phyloP scores from a whole-genome alignment of 1,140 invertebrate species.

The Pseudomyrmex cubaensis region DNA sequence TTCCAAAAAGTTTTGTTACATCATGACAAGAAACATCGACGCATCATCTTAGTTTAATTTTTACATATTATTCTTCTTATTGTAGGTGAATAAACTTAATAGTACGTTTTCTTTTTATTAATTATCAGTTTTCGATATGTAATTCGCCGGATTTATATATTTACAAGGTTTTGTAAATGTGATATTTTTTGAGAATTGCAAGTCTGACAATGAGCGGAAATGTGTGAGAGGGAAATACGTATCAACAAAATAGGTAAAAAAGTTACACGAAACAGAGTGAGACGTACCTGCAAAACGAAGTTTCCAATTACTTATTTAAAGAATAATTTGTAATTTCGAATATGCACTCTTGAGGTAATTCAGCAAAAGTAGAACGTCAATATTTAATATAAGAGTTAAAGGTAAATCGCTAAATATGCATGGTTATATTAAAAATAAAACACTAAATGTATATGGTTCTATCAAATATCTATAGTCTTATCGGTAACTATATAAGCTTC shows the following conservation, averaged over 20 bases:
- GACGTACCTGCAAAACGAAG: not conserved
- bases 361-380: too few species aligned
- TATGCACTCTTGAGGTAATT: not conserved
- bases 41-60: slow-evolving; percentile 23
- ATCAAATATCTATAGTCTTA: too few species aligned
- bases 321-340: slow-evolving; percentile 8
- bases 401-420: too few species aligned
- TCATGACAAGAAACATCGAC: slow-evolving; percentile 46
- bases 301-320: not conserved
- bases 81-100: slow-evolving; percentile 9
- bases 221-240: not conserved
- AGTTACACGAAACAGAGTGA: not conserved
- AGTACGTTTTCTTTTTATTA: slow-evolving; percentile 39
- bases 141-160: slow-evolving; percentile 13
- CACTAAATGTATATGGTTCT: too few species aligned
- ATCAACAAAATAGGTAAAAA: not conserved
- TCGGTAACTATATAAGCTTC: too few species aligned
- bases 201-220: not conserved
- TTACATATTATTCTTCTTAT: slow-evolving; percentile 12
- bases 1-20: slow-evolving; percentile 18
- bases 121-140: slow-evolving; percentile 58
- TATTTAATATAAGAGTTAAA: too few species aligned
- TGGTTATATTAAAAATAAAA: too few species aligned
- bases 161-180: slow-evolving; percentile 35
- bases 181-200: slow-evolving; percentile 9